These are phyloP conservation scores for Phrynosoma platyrhinos DNA, from an alignment of 2,113 vertebrate genomes.

Conservation along the genomic window DNA sequence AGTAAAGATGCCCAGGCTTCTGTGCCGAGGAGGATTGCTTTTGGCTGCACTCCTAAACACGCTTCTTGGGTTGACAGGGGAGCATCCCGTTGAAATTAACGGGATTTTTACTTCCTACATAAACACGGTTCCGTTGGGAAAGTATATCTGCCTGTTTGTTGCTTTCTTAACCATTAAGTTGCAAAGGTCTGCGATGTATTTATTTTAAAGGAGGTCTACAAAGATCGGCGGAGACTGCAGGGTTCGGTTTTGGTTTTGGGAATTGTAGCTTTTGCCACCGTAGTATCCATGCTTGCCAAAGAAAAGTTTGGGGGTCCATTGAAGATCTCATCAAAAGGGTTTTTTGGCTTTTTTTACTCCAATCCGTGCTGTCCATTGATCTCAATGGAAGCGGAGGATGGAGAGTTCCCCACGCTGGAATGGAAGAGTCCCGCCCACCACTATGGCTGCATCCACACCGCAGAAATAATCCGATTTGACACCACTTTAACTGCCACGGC, in stretches of 20 bases:
- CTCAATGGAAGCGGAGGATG: background rate
- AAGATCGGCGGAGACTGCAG: background rate
- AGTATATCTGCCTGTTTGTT: background rate
- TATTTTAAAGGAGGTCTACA: background rate
- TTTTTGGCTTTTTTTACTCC: background rate
- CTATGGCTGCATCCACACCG: background rate
- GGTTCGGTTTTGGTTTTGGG: background rate
- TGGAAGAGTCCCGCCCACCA: background rate
- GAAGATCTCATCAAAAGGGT: too few relatives aligned
- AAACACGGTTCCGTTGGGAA: background rate
- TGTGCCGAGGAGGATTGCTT: too few relatives aligned
- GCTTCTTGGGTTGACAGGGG: background rate
- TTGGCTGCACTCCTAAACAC: background rate
- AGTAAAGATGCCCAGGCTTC: background rate
- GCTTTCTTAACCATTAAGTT: background rate
- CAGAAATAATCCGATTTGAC: too few relatives aligned
- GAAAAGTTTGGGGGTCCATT: background rate
- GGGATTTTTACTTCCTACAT: background rate
- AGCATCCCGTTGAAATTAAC: background rate
- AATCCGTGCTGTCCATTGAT: background rate
- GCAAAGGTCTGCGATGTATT: background rate
- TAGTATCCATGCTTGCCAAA: background rate
- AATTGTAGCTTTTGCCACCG: background rate
- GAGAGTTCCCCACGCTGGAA: background rate
- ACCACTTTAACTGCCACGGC: too few relatives aligned